Evolutionary conservation across 2,113 vertebrate species (phyloP).

Genomic region (Pomatostomus ruficeps): DNA sequence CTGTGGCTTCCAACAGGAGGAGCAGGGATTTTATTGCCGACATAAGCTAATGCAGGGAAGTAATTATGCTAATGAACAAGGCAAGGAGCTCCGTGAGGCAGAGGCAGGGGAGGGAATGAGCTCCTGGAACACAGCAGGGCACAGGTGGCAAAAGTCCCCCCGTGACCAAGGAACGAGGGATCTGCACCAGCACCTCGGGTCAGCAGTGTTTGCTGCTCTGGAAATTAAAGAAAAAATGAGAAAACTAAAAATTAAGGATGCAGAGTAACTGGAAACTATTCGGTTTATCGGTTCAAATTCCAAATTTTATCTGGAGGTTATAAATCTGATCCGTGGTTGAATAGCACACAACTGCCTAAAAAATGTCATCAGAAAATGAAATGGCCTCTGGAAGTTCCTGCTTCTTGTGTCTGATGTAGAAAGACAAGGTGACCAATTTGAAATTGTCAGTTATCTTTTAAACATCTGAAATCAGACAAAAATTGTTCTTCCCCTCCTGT

Average conservation of each 20-base stretch:
- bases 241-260: background rate
- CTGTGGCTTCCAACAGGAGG: background rate
- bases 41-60: background rate
- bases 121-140: background rate
- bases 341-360: background rate
- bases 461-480: background rate
- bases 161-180: background rate
- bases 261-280: background rate
- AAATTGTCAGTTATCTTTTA: background rate
- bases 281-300: background rate
- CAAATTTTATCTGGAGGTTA: background rate
- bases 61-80: slow-evolving; percentile 39
- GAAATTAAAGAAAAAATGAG: background rate
- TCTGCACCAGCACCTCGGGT: background rate
- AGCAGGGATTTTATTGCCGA: background rate
- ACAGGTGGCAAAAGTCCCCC: background rate
- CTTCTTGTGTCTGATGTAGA: background rate
- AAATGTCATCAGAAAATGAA: background rate
- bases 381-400: background rate
- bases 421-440: background rate
- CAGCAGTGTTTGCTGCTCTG: background rate
- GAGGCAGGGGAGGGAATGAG: background rate
- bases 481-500: background rate
- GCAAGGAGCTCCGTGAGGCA: background rate
- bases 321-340: background rate